Conservation (phyloP, 2,113 vertebrate genomes). For the Glaucomys volans region DNA sequence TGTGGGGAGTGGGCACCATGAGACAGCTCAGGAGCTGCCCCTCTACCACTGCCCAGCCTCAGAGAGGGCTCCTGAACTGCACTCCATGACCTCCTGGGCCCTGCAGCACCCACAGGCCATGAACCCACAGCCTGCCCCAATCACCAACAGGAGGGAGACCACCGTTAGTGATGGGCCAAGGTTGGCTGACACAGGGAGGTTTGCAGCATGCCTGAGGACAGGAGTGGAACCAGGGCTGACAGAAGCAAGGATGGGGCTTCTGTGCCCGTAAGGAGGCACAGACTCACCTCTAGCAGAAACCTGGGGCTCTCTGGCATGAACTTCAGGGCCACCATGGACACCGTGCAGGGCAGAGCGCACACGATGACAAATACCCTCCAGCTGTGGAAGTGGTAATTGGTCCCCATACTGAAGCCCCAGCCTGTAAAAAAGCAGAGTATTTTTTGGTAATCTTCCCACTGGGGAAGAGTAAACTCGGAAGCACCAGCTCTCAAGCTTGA, state of each 20-base stretch:
- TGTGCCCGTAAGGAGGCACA: not conserved
- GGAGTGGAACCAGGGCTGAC: not conserved
- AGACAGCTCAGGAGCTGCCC: not conserved
- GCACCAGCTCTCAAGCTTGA: not conserved
- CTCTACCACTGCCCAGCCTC: rapidly evolving
- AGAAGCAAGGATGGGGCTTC: not conserved
- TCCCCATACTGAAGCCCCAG: slow-evolving; percentile 97
- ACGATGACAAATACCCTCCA: slow-evolving; percentile 97
- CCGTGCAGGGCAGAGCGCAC: slow-evolving; percentile 93
- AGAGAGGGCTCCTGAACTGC: not conserved
- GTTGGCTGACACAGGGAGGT: rapidly evolving
- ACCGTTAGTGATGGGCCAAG: not conserved
- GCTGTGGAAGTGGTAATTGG: slow-evolving; percentile 95
- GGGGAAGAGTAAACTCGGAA: not conserved
- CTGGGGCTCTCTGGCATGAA: slow-evolving; percentile 99
- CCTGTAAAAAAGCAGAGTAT: slow-evolving; percentile 86
- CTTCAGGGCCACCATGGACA: slow-evolving; percentile 92
- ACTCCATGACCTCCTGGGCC: not conserved
- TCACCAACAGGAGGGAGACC: not conserved
- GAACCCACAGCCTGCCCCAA: not conserved
- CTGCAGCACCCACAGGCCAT: rapidly evolving
- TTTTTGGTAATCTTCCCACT: not conserved
- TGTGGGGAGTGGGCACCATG: not conserved
- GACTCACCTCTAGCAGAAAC: slow-evolving; percentile 96
- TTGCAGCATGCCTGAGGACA: rapidly evolving